Percentiles rank a stretch among this genome's conserved stretches.
These are phyloP conservation scores for Hippolais icterina DNA, from an alignment of 2,113 vertebrate species.

Conservation along the genomic window DNA sequence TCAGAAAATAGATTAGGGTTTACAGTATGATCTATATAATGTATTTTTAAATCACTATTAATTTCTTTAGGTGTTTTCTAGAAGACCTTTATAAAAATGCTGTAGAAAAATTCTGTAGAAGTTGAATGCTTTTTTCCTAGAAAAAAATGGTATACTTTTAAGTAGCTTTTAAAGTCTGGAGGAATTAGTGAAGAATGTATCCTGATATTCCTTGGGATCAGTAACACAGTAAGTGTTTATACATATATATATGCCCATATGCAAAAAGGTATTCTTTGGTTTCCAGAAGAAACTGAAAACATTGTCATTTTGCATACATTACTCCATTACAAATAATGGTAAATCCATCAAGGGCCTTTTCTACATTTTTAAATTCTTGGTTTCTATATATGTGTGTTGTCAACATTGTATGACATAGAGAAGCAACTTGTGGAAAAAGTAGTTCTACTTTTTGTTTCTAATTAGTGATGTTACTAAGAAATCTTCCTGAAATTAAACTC, in stretches of 20 bases:
- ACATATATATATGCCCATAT: not conserved
- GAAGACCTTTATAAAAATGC: not conserved
- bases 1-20: not conserved
- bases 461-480: not conserved
- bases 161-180: not conserved
- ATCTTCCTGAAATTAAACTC: not conserved
- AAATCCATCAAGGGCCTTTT: not conserved
- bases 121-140: not conserved
- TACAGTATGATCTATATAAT: not conserved
- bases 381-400: not conserved
- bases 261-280: not conserved
- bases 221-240: not conserved
- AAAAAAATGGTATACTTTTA: not conserved
- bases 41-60: not conserved
- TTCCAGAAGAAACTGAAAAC: not conserved
- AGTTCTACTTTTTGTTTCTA: not conserved
- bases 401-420: not conserved
- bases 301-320: not conserved
- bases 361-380: not conserved
- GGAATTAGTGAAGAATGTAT: not conserved
- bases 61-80: not conserved
- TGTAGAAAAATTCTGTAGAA: not conserved
- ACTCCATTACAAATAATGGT: not conserved
- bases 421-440: not conserved
- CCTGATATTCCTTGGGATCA: not conserved